These are phyloP conservation scores for Okamejei kenojei DNA, from an alignment of 2,797 vertebrate species.

Conservation along the genomic window DNA sequence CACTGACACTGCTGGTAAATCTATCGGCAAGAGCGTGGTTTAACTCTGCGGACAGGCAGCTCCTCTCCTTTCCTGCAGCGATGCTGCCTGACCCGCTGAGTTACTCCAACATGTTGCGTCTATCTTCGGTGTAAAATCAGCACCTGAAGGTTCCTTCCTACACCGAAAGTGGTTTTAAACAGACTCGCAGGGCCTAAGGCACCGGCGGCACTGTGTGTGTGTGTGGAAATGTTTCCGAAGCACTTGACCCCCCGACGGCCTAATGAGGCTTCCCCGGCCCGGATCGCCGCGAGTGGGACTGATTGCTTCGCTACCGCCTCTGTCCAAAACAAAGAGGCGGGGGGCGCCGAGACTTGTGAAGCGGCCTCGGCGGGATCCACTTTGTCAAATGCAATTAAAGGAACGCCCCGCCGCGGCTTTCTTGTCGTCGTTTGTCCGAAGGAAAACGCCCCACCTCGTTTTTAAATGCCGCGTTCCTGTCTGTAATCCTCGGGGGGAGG, in stretches of 20 bases:
- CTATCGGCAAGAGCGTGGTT: background rate
- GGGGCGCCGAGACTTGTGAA: background rate
- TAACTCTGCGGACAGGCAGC: too few species aligned
- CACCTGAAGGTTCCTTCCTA: too few species aligned
- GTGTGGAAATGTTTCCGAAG: background rate
- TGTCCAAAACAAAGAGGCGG: background rate
- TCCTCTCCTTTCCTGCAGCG: too few species aligned
- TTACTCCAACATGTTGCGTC: too few species aligned
- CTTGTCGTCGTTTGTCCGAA: background rate
- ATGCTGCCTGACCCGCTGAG: too few species aligned
- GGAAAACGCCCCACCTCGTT: background rate
- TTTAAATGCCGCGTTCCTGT: background rate
- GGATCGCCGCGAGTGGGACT: background rate
- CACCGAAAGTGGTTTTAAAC: background rate
- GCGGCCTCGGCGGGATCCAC: conserved; percentile 5
- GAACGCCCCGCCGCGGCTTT: background rate
- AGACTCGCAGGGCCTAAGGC: too few species aligned
- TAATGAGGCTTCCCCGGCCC: conserved; percentile 15
- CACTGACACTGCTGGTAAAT: too few species aligned
- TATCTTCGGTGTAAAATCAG: too few species aligned
- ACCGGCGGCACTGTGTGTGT: too few species aligned
- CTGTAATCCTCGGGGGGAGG: background rate
- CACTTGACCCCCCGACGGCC: conserved; percentile 17
- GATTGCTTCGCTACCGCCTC: background rate
- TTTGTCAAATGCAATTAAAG: conserved; percentile 22